Evolutionary conservation across 2,797 vertebrate genomes (phyloP), one percentile per base, ranked within the genome.

Genomic region (Austrolebias charrua): DNA sequence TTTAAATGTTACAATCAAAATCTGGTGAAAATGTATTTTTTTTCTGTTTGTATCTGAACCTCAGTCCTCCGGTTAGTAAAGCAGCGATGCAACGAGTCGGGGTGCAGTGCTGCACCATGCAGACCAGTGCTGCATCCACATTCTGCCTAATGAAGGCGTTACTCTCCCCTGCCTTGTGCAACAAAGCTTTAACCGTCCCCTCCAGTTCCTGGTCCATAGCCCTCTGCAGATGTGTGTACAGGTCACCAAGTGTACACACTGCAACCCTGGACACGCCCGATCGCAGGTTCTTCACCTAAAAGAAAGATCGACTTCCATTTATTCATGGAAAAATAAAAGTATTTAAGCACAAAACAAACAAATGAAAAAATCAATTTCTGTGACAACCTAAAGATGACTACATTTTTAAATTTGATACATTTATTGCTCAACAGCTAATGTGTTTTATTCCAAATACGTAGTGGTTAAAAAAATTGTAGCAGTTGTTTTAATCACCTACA

Each of bases 151-250:
- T 96, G 82, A 99, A 99, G 56, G 94, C 92, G 72, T 95, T 98
- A 44, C 90, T 91, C 87, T 98, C 96, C 47, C 93, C 94, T 3
- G 95, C 94, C 84, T 98, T 99, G 59, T 94, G 95, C 73, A 99
- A 86, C 69, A 99, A 92, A 57, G 92, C 93, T 82, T 93, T 94
- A 19, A 95, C 95, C 60, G 93, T 91, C 48, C 84, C 91, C 59
- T 98, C 96, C 72, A 99, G 86, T 87, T 99, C 96, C 85, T 95
- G 94, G 84, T 99, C 98, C 97, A 99, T 98, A 44, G 80, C 89
- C 83, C 92, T 96, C 88, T 95, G 95, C 69, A 99, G 89, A 66
- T 92, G 72, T 64, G 84, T 92, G 83, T 95, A 99, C 85, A 98
- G 87, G 77, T 97, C 95, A 31, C 93, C 93, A 86, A 99, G 87